phyloP scores from a whole-genome alignment of 2,113 vertebrate genomes.

The Cygnus buccinator region DNA sequence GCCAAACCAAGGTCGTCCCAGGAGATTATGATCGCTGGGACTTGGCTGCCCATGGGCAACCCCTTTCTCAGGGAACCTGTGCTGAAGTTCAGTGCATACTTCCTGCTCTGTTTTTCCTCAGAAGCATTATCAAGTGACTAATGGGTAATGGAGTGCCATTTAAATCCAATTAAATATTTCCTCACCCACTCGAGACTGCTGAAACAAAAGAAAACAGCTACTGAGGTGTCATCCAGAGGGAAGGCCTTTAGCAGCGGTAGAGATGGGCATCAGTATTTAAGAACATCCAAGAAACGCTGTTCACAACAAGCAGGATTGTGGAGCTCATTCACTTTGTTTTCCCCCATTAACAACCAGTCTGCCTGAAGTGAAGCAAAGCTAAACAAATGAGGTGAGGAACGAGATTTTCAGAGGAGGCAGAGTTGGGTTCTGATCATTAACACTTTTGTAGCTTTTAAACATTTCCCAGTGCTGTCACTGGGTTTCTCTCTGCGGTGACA shows the following conservation, averaged over 20 bases:
- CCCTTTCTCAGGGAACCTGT: neutral
- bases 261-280: rapidly evolving
- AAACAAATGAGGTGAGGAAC: neutral
- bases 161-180: neutral
- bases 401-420: neutral
- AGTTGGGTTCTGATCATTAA: neutral
- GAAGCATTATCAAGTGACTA: neutral
- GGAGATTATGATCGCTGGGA: neutral
- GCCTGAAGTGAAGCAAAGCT: neutral
- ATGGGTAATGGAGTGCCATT: neutral
- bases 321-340: neutral
- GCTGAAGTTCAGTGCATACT: neutral
- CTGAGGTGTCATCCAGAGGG: neutral
- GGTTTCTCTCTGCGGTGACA: neutral
- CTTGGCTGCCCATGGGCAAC: neutral
- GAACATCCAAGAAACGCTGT: rapidly evolving
- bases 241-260: neutral
- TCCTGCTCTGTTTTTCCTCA: neutral
- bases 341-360: neutral
- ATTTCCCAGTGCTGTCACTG: neutral
- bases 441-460: neutral
- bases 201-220: neutral
- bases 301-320: neutral
- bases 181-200: neutral
- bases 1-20: neutral